Conservation (phyloP, 1,140 invertebrate genomes). For the Tetraneura akinire region DNA sequence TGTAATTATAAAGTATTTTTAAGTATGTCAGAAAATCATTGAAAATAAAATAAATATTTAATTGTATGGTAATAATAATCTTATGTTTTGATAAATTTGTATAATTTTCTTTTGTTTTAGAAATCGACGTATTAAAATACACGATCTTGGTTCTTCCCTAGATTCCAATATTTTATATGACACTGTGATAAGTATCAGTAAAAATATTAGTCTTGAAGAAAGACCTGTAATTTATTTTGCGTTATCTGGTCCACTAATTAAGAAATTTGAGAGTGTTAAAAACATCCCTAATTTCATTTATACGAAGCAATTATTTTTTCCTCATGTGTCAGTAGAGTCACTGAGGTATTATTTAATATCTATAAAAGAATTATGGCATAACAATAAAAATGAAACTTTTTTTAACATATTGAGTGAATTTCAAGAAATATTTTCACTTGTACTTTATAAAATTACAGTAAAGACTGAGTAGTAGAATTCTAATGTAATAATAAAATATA, state of each 20-base stretch:
- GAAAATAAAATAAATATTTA: too few species aligned
- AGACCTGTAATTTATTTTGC: not conserved
- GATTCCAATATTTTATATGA: not conserved
- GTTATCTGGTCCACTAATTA: slow-evolving; percentile 7
- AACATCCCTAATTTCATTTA: not conserved
- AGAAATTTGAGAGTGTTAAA: slow-evolving; percentile 8
- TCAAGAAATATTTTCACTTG: slow-evolving; percentile 29
- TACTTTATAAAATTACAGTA: slow-evolving; percentile 36
- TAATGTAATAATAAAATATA: too few species aligned
- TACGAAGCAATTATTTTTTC: slow-evolving; percentile 32
- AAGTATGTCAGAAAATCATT: too few species aligned
- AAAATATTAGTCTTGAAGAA: not conserved
- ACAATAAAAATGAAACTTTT: not conserved
- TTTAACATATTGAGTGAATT: not conserved
- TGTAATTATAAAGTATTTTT: too few species aligned
- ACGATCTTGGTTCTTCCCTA: slow-evolving; percentile 40
- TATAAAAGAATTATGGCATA: slow-evolving; percentile 4
- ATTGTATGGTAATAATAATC: too few species aligned
- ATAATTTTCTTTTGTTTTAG: not conserved
- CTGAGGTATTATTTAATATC: not conserved
- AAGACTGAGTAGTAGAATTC: not conserved
- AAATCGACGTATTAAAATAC: not conserved
- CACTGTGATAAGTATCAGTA: slow-evolving; percentile 16
- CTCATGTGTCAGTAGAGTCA: slow-evolving; percentile 34
- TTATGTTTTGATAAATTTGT: too few species aligned